Base-by-base conservation (phyloP, 1,140 invertebrate genomes). In the Sitodiplosis mosellana region DNA sequence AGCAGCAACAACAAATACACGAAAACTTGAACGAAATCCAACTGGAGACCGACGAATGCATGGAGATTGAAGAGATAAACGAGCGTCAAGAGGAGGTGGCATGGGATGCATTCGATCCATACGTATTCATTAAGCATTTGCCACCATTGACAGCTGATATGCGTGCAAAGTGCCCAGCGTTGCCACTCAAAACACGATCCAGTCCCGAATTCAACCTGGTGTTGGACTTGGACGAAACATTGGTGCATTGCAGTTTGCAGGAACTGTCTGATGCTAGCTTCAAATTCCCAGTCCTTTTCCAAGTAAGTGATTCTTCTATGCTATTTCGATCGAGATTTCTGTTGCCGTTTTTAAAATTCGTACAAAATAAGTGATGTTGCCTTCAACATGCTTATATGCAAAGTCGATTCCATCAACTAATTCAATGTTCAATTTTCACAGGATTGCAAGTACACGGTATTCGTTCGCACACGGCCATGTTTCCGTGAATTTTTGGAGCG, bases 161-260 rank as follows among this genome's bases (percentile, higher is more conserved):
- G 72, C 71, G 85, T 49, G 81, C 81, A 1, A 72, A 87, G 50
- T 83, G 81, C 59, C 91, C 92, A 11, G 91, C 90, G 14, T 68
- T 97, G 37, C 93, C 93, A 1, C 68, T 95, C 17, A 92, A 91
- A 67, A 96, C 91, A 0, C 67, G 91, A 49, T 89, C 86, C 57
- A 90, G 87, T 57, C 91, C 91, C 1, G 84, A 92, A 61, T 94
- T 93, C 60, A 91, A 89, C 58, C 72, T 97, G 42, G 92, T 75
- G 1, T 49, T 76, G 33, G 73, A 76, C 58, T 55, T 76, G 33
- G 92, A 96, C 69, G 92, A 97, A 70, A 97, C 92, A 0, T 61
- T 97, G 49, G 92, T 96, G 1, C 92, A 97, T 61, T 97, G 92
- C 64, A 92, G 87, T 59, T 70, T 96, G 11, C 85, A 88, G 58